A percentile compares a stretch with the other conserved stretches of the same genome.
Evolutionary conservation across 2,797 vertebrate genomes (phyloP).

Genomic region (Dermochelys coriacea): DNA sequence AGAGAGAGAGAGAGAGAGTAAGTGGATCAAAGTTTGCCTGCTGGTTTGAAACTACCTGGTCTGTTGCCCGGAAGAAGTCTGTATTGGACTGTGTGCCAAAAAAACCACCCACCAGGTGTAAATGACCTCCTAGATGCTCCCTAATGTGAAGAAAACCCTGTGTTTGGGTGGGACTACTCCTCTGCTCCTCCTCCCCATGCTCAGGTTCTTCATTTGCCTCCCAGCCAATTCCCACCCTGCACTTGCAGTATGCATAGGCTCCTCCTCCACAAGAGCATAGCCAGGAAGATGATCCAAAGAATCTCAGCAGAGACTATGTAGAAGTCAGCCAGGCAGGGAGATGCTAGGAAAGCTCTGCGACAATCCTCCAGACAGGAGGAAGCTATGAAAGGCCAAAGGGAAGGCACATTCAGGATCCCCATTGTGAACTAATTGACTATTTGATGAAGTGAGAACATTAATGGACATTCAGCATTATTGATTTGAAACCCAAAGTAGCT

Average conservation of each 20-base stretch:
- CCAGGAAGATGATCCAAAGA: background rate
- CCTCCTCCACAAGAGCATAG: background rate
- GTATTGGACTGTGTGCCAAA: background rate
- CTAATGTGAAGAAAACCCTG: background rate
- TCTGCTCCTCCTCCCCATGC: constrained; percentile 2
- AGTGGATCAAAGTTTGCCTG: background rate
- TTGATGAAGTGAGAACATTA: background rate
- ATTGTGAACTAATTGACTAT: background rate
- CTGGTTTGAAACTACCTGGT: background rate
- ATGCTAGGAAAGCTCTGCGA: background rate
- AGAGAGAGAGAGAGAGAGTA: background rate
- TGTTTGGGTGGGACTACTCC: constrained; percentile 16
- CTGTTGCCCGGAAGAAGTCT: background rate
- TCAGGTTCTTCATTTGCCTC: background rate
- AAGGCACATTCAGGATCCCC: background rate
- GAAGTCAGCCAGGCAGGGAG: background rate
- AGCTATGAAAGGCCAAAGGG: background rate
- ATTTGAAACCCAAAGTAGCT: background rate
- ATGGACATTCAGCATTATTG: background rate
- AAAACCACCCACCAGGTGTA: background rate
- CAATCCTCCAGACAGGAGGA: background rate
- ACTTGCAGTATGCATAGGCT: background rate
- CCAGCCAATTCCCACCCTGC: background rate
- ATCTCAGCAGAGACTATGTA: background rate
- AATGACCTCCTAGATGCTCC: background rate